Evolutionary conservation across 1,140 invertebrate genomes (phyloP).

Genomic region (Bombus waltoni): DNA sequence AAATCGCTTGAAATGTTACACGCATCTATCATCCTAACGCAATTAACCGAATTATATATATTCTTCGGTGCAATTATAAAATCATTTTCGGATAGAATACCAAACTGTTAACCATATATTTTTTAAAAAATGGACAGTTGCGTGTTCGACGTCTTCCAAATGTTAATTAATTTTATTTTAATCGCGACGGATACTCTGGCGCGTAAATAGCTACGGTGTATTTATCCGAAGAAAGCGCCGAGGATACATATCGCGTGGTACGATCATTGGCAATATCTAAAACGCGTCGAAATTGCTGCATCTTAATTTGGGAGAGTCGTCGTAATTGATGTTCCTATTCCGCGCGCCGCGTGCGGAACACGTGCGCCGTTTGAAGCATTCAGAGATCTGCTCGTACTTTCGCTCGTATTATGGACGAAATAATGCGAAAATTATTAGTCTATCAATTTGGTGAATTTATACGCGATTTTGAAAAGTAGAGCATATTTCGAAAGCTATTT

Average conservation of each 20-base stretch:
- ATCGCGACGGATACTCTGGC: not conserved
- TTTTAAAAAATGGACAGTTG: conserved; percentile 10
- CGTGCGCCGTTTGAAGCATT: conserved; percentile 13
- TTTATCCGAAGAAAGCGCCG: conserved; percentile 50
- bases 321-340: conserved; percentile 51
- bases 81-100: not conserved
- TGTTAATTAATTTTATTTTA: conserved; percentile 21
- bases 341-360: conserved; percentile 32
- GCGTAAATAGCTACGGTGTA: not conserved
- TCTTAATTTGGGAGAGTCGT: conserved; percentile 62
- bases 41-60: not conserved
- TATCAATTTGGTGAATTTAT: not conserved
- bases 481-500: no score
- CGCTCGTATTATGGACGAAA: not conserved
- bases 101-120: no score
- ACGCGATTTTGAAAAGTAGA: no score
- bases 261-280: conserved; percentile 39
- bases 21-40: not conserved
- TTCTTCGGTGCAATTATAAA: not conserved
- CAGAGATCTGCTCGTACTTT: not conserved
- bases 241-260: conserved; percentile 1
- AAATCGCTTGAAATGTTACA: no score
- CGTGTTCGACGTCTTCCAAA: not conserved
- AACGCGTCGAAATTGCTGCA: conserved; percentile 51
- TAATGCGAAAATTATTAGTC: not conserved